These are phyloP conservation scores for Neostethus bicornis DNA, from an alignment of 2,797 vertebrate species.

Conservation along the genomic window DNA sequence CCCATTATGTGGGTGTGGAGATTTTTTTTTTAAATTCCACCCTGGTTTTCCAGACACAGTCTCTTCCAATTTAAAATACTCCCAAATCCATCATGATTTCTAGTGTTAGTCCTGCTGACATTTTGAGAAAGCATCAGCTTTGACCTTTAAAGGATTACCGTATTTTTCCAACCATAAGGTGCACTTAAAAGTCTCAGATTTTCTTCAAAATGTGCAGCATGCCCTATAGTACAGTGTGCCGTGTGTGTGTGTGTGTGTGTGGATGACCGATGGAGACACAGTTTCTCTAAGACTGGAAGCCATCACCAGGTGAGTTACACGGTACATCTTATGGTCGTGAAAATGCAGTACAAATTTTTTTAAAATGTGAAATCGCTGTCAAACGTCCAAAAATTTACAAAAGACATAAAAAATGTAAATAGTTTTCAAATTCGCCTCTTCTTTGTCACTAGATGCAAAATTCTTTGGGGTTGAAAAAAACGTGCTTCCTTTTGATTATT, in stretches of 20 bases:
- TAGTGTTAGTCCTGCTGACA: conserved; percentile 4
- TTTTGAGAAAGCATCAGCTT: conserved; percentile 32
- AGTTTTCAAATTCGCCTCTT: neutral
- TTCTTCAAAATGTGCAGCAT: too few species aligned
- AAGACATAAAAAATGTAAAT: conserved; percentile 11
- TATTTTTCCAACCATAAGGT: too few species aligned
- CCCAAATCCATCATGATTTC: conserved; percentile 16
- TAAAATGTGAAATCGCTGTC: conserved; percentile 10
- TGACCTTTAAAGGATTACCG: conserved; percentile 50
- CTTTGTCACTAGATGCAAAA: neutral
- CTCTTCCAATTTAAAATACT: conserved; percentile 11
- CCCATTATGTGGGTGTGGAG: too few species aligned
- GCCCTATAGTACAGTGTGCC: too few species aligned
- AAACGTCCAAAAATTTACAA: conserved; percentile 2
- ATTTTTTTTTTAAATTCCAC: neutral
- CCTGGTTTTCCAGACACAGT: neutral
- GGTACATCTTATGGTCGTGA: too few species aligned
- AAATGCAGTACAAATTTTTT: too few species aligned
- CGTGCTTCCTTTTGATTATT: neutral
- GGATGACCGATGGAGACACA: too few species aligned
- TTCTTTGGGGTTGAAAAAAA: neutral
- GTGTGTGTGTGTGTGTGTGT: too few species aligned
- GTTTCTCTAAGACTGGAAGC: too few species aligned
- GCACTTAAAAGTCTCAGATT: too few species aligned
- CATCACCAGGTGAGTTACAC: too few species aligned